Evolutionary conservation across 2,888 invertebrate species (phyloP).

Genomic region (Dasypogon diadema): DNA sequence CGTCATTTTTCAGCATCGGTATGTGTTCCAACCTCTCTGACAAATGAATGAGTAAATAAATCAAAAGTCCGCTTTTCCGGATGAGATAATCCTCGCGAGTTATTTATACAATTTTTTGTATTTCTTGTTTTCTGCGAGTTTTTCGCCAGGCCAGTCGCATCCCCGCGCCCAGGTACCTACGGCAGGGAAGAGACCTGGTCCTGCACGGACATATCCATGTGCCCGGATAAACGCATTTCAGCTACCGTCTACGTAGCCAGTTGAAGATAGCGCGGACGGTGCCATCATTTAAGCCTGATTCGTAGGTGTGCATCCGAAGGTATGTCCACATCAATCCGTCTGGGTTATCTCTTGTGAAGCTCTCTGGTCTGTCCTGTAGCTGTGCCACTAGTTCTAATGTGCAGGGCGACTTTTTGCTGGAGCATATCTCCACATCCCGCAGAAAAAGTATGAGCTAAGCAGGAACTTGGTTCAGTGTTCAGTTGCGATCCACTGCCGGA

Average conservation of each 20-base stretch:
- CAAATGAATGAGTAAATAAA: slow-evolving; percentile 61
- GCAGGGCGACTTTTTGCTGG: background rate
- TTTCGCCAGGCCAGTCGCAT: background rate
- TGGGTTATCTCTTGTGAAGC: slow-evolving; percentile 22
- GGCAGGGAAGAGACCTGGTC: background rate
- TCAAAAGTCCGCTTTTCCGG: slow-evolving; percentile 61
- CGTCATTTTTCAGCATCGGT: slow-evolving; percentile 30
- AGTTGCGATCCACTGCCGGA: background rate
- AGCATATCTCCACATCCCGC: background rate
- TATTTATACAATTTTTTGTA: slow-evolving; percentile 58
- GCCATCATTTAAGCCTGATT: slow-evolving; percentile 35
- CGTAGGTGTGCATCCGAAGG: slow-evolving; percentile 30
- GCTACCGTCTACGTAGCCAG: slow-evolving; percentile 17
- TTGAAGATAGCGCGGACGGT: slow-evolving; percentile 35
- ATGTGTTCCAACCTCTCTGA: slow-evolving; percentile 56
- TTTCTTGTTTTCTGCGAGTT: slow-evolving; percentile 26
- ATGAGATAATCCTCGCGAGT: slow-evolving; percentile 61
- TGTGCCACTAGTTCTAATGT: background rate
- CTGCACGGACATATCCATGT: slow-evolving; percentile 6
- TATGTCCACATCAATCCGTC: slow-evolving; percentile 23
- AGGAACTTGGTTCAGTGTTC: background rate
- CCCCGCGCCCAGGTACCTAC: slow-evolving; percentile 12
- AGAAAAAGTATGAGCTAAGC: slow-evolving; percentile 26
- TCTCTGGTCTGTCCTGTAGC: background rate
- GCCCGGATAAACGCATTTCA: slow-evolving; percentile 37